Percentiles rank a stretch among this genome's conserved stretches.
Evolutionary conservation across 1,140 invertebrate species (phyloP).

Genomic region (Bicyclus anynana): DNA sequence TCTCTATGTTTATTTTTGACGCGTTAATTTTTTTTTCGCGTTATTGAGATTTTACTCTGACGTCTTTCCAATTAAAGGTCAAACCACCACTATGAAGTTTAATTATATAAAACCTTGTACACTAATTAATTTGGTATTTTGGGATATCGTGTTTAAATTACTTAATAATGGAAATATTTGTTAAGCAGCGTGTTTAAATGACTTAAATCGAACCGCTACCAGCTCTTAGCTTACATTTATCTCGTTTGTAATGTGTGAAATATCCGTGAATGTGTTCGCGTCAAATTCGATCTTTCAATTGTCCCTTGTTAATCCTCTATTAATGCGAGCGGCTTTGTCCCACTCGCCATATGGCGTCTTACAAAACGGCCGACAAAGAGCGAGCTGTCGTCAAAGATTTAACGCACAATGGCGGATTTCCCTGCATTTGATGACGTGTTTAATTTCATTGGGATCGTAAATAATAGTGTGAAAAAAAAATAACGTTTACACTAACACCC

Average conservation of each 20-base stretch:
- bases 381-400: conserved; percentile 31
- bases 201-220: background rate
- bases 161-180: too few species aligned
- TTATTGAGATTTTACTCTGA: too few species aligned
- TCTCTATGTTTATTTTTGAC: too few species aligned
- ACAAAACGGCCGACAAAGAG: conserved; percentile 34
- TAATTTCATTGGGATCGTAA: conserved; percentile 44
- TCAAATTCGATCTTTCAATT: conserved; percentile 45
- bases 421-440: conserved; percentile 45
- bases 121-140: too few species aligned
- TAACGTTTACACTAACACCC: conserved; percentile 34
- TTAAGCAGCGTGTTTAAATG: background rate
- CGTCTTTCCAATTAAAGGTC: too few species aligned
- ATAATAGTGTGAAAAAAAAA: conserved; percentile 53
- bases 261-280: conserved; percentile 20
- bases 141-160: too few species aligned
- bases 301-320: conserved; percentile 36
- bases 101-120: too few species aligned
- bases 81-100: too few species aligned
- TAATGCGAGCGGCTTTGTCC: conserved; percentile 48
- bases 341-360: conserved; percentile 54
- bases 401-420: conserved; percentile 40
- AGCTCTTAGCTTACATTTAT: conserved; percentile 1
- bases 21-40: too few species aligned
- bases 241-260: conserved; percentile 16